phyloP scores from a whole-genome alignment of 2,888 invertebrate species.

The Drosophila suboccidentalis region DNA sequence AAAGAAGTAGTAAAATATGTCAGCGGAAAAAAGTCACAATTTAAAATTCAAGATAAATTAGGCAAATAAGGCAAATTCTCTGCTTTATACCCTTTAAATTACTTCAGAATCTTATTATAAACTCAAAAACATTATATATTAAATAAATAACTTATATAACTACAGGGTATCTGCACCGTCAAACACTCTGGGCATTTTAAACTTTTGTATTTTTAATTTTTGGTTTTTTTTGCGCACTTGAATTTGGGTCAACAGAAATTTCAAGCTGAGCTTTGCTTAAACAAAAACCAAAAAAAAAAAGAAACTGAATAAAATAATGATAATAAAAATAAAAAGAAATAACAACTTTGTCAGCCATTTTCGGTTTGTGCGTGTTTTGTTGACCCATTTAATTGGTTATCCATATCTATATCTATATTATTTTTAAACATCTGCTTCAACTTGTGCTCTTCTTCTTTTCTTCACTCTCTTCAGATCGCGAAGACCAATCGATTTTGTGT shows the following conservation, averaged over 20 bases:
- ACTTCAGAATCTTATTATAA: background rate
- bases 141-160: background rate
- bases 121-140: background rate
- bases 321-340: slow-evolving; percentile 20
- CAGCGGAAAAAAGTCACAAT: background rate
- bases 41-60: no score
- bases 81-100: background rate
- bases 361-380: slow-evolving; percentile 23
- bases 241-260: slow-evolving; percentile 74
- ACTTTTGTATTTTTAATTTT: slow-evolving; percentile 4
- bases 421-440: slow-evolving; percentile 3
- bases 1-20: background rate
- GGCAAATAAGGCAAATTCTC: background rate
- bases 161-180: slow-evolving; percentile 38
- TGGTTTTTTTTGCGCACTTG: slow-evolving; percentile 36
- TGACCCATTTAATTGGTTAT: slow-evolving; percentile 38
- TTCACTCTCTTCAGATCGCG: slow-evolving; percentile 91
- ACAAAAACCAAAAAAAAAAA: slow-evolving; percentile 33
- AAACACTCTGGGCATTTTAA: background rate
- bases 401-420: slow-evolving; percentile 9
- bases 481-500: slow-evolving; percentile 99
- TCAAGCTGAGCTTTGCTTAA: slow-evolving; percentile 73
- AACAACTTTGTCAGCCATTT: slow-evolving; percentile 59
- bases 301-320: slow-evolving; percentile 24
- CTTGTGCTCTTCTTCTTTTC: slow-evolving; percentile 29